phyloP scores from a whole-genome alignment of 2,888 invertebrate species.

The Drosophila leonis region DNA sequence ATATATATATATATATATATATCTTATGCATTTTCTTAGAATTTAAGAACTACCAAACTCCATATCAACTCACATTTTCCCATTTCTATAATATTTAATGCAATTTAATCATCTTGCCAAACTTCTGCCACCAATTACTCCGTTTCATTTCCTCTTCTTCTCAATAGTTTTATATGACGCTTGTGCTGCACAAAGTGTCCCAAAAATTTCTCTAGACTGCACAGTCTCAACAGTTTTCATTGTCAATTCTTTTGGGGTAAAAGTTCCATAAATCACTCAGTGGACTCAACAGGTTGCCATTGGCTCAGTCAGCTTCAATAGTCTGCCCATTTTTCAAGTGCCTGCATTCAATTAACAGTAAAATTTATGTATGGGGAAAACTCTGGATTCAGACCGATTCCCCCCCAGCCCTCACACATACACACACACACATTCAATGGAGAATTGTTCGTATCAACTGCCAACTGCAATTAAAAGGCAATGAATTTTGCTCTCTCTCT shows the following conservation, averaged over 20 bases:
- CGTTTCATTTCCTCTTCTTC: not conserved
- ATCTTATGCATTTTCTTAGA: no score
- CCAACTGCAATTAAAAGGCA: constrained; percentile 81
- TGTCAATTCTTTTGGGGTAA: constrained; percentile 35
- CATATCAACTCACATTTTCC: not conserved
- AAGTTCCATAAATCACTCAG: constrained; percentile 55
- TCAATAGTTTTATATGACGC: not conserved
- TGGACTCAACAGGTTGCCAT: constrained; percentile 66
- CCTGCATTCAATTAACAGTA: constrained; percentile 77
- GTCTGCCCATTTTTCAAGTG: constrained; percentile 70
- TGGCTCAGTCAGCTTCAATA: constrained; percentile 50
- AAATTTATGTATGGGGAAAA: constrained; percentile 66
- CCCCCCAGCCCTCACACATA: constrained; percentile 1
- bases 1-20: no score
- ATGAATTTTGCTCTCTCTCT: constrained; percentile 67
- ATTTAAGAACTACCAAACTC: not conserved
- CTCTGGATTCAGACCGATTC: constrained; percentile 9
- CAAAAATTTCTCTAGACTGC: constrained; percentile 12
- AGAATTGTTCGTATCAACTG: constrained; percentile 70
- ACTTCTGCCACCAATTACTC: not conserved
- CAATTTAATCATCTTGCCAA: not conserved
- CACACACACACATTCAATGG: constrained; percentile 33
- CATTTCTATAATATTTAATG: not conserved
- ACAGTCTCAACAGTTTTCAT: constrained; percentile 11
- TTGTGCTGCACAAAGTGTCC: not conserved